Evolutionary conservation across 2,113 vertebrate species (phyloP), one percentile per base, ranked within the genome.

Genomic region (Acanthochromis polyacanthus): DNA sequence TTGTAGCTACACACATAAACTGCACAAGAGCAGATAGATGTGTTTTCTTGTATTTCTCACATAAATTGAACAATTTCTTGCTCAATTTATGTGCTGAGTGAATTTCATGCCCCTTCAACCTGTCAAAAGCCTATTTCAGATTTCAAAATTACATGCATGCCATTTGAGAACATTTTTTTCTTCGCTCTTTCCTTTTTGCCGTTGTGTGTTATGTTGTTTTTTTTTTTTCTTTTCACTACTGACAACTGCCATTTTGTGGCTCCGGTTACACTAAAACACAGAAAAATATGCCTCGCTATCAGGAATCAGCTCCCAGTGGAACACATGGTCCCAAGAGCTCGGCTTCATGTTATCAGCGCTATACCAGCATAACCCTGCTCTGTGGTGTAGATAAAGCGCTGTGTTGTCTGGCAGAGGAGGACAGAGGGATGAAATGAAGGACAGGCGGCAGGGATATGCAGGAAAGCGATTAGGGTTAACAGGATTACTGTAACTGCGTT

Each of bases 391-490:
- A 88, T 90, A 88, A 88, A 71, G 74, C 22, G 2, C 73, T 38
- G 73, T 62, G 70, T 78, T 81, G 59, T 62, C 36, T 1, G 66
- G 20, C 38, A 71, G 69, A 75, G 60, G 80, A 40, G 80, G 77
- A 80, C 81, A 60, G 70, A 40, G 65, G 48, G 62, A 56, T 72
- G 43, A 76, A 71, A 63, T 65, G 62, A 78, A 85, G 78, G 88
- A 77, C 78, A 43, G 79, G 71, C 86, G 30, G 79, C 50, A 12
- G 56, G 89, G 89, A 86, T 72, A 71, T 80, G 90, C 91, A 92
- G 91, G 83, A 91, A 93, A 84, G 76, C 67, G 80, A 91, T 94
- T 93, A 93, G 86, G 65, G 87, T 90, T 93, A 94, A 94, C 91
- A 91, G 90, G 92, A 93, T 94, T 93, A 94, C 91, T 92, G 84